These are phyloP conservation scores for Benitochromis conjunctus DNA, from an alignment of 2,113 vertebrate species.

Conservation along the genomic window DNA sequence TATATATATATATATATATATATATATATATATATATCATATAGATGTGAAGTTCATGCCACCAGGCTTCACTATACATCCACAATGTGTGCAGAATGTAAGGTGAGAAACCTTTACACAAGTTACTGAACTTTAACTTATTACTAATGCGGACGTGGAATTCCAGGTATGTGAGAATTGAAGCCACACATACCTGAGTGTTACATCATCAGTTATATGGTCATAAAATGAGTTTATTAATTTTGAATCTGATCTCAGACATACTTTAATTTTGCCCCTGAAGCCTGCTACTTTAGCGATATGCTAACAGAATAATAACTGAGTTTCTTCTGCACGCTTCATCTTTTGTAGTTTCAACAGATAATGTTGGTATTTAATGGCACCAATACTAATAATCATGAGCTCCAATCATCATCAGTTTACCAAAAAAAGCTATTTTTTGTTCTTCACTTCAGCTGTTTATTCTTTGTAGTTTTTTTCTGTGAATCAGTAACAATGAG, in stretches of 20 bases:
- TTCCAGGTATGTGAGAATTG: not conserved
- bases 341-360: not conserved
- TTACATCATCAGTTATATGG: fast-evolving
- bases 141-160: not conserved
- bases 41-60: not conserved
- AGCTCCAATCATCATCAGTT: not conserved
- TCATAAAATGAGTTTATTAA: not conserved
- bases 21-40: no score
- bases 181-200: not conserved
- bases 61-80: not conserved
- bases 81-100: not conserved
- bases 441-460: fast-evolving
- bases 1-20: no score
- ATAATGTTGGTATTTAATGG: fast-evolving
- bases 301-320: not conserved
- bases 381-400: not conserved
- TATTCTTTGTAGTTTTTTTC: not conserved
- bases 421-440: not conserved
- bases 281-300: not conserved
- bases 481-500: not conserved
- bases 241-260: not conserved
- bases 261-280: fast-evolving
- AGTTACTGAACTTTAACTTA: not conserved
- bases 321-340: fast-evolving
- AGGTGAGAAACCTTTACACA: fast-evolving